phyloP scores from a whole-genome alignment of 2,888 invertebrate species.

The Nectonema munidae region DNA sequence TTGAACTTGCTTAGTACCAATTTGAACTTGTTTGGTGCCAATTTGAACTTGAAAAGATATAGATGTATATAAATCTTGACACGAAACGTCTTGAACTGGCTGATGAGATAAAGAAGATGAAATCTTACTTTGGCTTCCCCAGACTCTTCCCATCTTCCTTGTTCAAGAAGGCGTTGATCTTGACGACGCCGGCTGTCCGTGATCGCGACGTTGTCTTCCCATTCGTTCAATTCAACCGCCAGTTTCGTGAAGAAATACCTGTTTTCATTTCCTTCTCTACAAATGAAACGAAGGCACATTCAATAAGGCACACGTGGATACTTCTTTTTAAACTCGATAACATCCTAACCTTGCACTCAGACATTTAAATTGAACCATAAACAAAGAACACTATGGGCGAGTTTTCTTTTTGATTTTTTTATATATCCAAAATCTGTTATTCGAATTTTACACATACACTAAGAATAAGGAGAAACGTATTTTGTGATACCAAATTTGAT shows the following conservation, averaged over 20 bases:
- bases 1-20: too few species aligned
- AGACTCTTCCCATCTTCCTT: constrained; percentile 25
- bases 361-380: too few species aligned
- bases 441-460: too few species aligned
- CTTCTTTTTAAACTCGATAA: too few species aligned
- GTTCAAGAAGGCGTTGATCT: constrained; percentile 88
- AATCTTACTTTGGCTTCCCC: background rate
- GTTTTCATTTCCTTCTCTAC: constrained; percentile 32
- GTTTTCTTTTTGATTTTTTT: too few species aligned
- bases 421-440: too few species aligned
- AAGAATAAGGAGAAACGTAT: too few species aligned
- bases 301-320: too few species aligned
- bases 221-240: constrained; percentile 79
- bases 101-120: background rate
- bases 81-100: background rate
- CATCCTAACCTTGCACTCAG: too few species aligned
- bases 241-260: constrained; percentile 77
- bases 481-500: too few species aligned
- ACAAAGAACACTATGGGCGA: too few species aligned
- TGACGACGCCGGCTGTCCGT: constrained; percentile 67
- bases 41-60: constrained; percentile 1
- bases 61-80: too few species aligned
- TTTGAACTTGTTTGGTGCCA: background rate
- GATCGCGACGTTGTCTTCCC: constrained; percentile 58
- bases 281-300: constrained; percentile 14